phyloP scores from a whole-genome alignment of 92 coral and sea anemone genomes.

The Epizoanthus stellaris region DNA sequence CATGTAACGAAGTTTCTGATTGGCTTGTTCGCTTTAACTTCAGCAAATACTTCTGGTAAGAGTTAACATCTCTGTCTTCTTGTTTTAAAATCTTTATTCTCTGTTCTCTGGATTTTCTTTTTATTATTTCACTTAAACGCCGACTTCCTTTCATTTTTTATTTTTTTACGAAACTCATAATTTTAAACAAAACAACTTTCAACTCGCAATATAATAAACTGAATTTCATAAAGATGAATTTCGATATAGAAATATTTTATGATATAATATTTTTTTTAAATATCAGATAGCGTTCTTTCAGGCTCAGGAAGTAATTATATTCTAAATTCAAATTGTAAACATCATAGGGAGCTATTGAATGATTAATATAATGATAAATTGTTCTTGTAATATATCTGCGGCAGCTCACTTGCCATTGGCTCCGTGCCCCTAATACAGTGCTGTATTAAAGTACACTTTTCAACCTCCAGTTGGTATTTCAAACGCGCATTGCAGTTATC shows the following conservation, averaged over 20 bases:
- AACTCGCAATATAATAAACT: background rate
- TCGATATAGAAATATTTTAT: background rate
- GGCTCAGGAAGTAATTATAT: slow-evolving; percentile 3
- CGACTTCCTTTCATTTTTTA: background rate
- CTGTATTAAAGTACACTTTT: slow-evolving; percentile 5
- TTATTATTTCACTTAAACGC: background rate
- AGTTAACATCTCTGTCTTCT: slow-evolving; percentile 10
- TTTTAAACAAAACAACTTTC: background rate
- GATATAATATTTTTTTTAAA: background rate
- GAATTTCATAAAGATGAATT: background rate
- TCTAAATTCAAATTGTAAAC: background rate
- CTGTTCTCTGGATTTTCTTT: background rate
- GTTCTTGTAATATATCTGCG: background rate
- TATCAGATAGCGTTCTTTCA: slow-evolving; percentile 14
- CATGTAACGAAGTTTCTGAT: slow-evolving; percentile 54
- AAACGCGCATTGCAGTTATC: background rate
- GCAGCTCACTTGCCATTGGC: background rate
- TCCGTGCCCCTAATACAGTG: background rate
- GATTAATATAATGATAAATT: slow-evolving; percentile 20
- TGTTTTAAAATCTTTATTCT: background rate
- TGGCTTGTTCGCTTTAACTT: slow-evolving; percentile 30
- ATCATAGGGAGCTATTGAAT: slow-evolving; percentile 19
- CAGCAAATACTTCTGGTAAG: background rate
- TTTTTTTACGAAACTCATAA: background rate
- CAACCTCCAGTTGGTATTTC: background rate